Percentiles rank a stretch among this genome's conserved stretches.
Conservation (phyloP, 1,140 invertebrate genomes). For the Adelges cooleyi region DNA sequence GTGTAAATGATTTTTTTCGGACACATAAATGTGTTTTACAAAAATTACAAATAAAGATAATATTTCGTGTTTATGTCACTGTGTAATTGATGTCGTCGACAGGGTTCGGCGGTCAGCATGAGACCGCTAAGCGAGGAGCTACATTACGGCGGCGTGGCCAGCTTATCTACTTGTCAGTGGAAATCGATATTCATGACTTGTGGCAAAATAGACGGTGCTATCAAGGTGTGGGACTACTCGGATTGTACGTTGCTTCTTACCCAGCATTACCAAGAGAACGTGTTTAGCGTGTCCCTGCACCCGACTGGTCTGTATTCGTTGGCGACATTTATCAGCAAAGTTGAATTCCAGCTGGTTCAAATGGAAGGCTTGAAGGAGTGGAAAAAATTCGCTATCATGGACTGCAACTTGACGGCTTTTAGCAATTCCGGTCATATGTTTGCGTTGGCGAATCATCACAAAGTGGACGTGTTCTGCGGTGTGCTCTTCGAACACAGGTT, state of each 20-base stretch:
- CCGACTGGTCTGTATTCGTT: constrained; percentile 68
- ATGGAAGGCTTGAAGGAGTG: constrained; percentile 71
- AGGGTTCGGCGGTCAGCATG: constrained; percentile 34
- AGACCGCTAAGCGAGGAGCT: constrained; percentile 54
- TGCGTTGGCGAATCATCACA: constrained; percentile 61
- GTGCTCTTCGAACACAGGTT: constrained; percentile 59
- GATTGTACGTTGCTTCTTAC: constrained; percentile 60
- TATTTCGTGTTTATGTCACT: too few relatives aligned
- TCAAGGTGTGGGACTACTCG: constrained; percentile 83
- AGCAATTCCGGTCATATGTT: constrained; percentile 72
- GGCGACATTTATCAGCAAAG: constrained; percentile 80
- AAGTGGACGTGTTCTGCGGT: constrained; percentile 65
- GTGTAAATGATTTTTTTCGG: too few relatives aligned
- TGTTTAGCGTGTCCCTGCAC: constrained; percentile 66
- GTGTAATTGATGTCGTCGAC: constrained; percentile 32
- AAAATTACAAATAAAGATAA: too few relatives aligned
- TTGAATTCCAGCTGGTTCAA: constrained; percentile 70
- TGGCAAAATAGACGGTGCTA: constrained; percentile 62
- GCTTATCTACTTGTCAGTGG: constrained; percentile 71
- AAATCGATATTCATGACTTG: constrained; percentile 80
- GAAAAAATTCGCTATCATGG: constrained; percentile 60
- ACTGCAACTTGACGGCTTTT: constrained; percentile 56
- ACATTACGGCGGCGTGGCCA: constrained; percentile 65
- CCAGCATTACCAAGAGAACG: constrained; percentile 69
- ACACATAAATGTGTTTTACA: too few relatives aligned